phyloP scores from a whole-genome alignment of 2,888 invertebrate genomes.

The Sepioteuthis lessoniana region DNA sequence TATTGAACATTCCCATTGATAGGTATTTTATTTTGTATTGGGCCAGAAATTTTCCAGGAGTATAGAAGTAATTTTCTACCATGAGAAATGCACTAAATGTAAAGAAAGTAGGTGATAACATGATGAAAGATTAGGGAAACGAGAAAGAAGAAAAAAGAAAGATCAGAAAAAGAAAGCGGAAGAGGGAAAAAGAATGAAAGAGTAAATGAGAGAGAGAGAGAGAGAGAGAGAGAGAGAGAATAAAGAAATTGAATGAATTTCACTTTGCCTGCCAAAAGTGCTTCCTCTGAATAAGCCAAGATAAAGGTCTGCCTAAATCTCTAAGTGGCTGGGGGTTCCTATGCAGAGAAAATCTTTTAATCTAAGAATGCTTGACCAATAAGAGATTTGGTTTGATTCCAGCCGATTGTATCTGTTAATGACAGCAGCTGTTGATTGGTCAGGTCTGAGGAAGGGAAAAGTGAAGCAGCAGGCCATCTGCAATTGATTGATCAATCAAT shows the following conservation, averaged over 20 bases:
- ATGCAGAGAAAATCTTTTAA: not conserved
- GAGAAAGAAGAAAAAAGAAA: not conserved
- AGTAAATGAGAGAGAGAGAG: no score
- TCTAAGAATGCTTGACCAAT: slow-evolving; percentile 13
- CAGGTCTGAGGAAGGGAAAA: not conserved
- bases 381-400: slow-evolving; percentile 6
- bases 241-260: not conserved
- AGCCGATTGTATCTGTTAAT: not conserved
- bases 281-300: not conserved
- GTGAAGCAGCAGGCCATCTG: not conserved
- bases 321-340: not conserved
- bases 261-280: not conserved
- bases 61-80: not conserved
- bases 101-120: not conserved
- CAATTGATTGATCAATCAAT: not conserved
- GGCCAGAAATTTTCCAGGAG: not conserved
- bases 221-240: no score
- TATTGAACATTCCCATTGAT: not conserved
- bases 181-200: no score
- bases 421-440: slow-evolving; percentile 18
- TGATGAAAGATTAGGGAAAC: not conserved
- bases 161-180: no score
- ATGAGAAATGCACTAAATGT: not conserved
- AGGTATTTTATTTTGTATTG: not conserved
- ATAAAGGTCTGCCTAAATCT: not conserved